phyloP scores from a whole-genome alignment of 1,140 invertebrate genomes.

The Uloborus diversus region DNA sequence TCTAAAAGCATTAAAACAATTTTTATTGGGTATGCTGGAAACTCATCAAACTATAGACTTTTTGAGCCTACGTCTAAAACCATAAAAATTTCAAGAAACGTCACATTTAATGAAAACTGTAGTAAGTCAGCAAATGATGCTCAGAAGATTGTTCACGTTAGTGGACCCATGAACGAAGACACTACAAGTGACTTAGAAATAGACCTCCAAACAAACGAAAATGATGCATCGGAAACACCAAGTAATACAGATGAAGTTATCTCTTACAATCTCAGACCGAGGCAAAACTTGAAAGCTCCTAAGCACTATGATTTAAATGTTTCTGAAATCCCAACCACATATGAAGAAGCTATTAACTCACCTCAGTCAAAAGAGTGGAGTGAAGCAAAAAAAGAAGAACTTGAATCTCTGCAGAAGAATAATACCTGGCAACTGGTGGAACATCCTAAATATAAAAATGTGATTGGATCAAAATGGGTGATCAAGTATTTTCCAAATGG shows the following conservation, averaged over 20 bases:
- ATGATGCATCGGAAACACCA: neutral
- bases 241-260: neutral
- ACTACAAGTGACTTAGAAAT: too few species aligned
- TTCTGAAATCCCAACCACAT: neutral
- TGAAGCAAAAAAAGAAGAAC: constrained; percentile 31
- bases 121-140: too few species aligned
- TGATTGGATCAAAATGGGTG: constrained; percentile 39
- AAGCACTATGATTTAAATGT: constrained; percentile 1
- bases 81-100: too few species aligned
- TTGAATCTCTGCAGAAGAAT: constrained; percentile 8
- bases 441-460: neutral
- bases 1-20: neutral
- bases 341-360: constrained; percentile 29
- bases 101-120: too few species aligned
- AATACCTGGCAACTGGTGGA: neutral
- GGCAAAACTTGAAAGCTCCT: neutral
- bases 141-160: too few species aligned
- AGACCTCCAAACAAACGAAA: too few species aligned
- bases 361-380: constrained; percentile 17
- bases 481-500: constrained; percentile 30
- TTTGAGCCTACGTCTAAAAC: too few species aligned
- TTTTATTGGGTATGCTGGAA: neutral
- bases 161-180: too few species aligned
- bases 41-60: too few species aligned
- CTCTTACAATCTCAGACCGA: neutral